Evolutionary conservation across 2,113 vertebrate species (phyloP), one percentile per base, ranked within the genome.

Genomic region (Syngnathus scovelli): DNA sequence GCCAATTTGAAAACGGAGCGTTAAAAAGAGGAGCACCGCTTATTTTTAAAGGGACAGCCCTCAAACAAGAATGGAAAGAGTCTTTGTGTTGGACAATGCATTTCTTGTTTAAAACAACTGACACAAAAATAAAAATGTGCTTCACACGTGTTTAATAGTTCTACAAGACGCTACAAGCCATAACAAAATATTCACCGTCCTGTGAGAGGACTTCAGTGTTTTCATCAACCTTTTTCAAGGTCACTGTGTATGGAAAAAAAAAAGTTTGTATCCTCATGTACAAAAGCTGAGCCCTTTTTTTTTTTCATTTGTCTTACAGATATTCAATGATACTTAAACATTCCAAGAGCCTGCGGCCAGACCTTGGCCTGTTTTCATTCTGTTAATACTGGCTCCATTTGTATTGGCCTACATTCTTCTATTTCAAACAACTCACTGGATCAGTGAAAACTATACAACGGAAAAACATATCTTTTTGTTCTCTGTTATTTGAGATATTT

Each of bases 311-410:
- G 60, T 41, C 11, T 46, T 21, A 23, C 2, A 23, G 10, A 43
- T 62, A 44, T 63, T 63, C 43, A 33, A 23, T 10, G 21, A 27
- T 38, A 72, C 66, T 36, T 33, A 36, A 23, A 71, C 36, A 52
- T 12, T 37, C 16, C 33, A 27, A 48, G 18, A 64, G 63, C 64
- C 69, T 62, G 55, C 43, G 69, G 76, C 10, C 56, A 62, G 39
- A 56, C 21, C 63, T 27, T 72, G 72, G 72, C 65, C 44, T 56
- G 70, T 38, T 75, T 76, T 70, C 60, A 52, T 51, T 12, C 51
- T 16, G 56, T 71, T 64, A 70, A 56, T 71, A 56, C 62, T 13
- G 46, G 39, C 36, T 66, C 59, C 58, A 39, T 77, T 70, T 76
- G 1, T 62, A 13, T 65, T 72, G 46, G 4, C 63, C 68, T 68